Conservation (phyloP, 1,140 invertebrate genomes). For the Reticulitermes speratus region DNA sequence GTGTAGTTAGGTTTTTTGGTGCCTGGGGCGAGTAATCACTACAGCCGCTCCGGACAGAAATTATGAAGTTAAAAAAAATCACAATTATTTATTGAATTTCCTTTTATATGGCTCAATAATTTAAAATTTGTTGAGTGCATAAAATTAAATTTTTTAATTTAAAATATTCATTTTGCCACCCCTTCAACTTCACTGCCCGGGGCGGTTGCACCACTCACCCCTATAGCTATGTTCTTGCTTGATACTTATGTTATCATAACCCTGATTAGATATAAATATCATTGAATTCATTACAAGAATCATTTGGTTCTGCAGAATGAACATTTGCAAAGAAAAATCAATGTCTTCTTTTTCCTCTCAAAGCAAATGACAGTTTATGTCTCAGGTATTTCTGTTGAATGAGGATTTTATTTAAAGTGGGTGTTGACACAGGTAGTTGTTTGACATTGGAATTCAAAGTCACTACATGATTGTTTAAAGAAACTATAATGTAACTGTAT, state of each 20-base stretch:
- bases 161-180: no score
- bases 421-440: slow-evolving; percentile 18
- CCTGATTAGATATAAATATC: not conserved
- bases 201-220: no score
- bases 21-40: no score
- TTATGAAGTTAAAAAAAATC: no score
- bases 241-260: not conserved
- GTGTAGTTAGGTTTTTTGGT: no score
- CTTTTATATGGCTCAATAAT: no score
- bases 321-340: not conserved
- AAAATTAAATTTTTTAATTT: no score
- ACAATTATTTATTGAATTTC: no score
- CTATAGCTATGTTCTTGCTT: not conserved
- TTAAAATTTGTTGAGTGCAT: no score
- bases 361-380: not conserved
- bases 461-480: not conserved
- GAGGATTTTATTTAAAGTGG: slow-evolving; percentile 16
- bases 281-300: not conserved
- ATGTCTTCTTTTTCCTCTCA: not conserved
- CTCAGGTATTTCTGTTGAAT: not conserved
- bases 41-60: no score
- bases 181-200: no score
- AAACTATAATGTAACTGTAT: slow-evolving; percentile 12
- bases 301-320: not conserved
- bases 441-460: not conserved